Evolutionary conservation across 2,797 vertebrate genomes (phyloP).

Genomic region (Kryptolebias ocellatus): DNA sequence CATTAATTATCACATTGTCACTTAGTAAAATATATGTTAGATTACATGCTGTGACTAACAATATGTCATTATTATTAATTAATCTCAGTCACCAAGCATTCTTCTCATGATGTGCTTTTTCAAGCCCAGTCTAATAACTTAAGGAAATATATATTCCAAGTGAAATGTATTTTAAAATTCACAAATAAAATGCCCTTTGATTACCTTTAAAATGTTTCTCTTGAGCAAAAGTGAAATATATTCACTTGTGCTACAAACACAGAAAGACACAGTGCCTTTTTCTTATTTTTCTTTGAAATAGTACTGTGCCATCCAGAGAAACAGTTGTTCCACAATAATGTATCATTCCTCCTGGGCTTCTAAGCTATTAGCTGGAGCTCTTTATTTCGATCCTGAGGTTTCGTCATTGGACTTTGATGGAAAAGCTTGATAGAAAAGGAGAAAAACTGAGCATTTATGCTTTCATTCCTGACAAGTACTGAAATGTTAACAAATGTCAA

Average conservation of each 20-base stretch:
- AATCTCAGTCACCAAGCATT: not conserved
- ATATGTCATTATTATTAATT: not conserved
- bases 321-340: slow-evolving; percentile 28
- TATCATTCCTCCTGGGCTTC: slow-evolving; percentile 30
- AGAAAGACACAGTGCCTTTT: slow-evolving; percentile 6
- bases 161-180: not conserved
- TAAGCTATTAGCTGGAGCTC: slow-evolving; percentile 28
- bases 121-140: not conserved
- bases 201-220: not conserved
- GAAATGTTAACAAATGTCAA: slow-evolving; percentile 39
- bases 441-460: slow-evolving; percentile 26
- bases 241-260: not conserved
- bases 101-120: not conserved
- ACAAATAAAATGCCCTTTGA: not conserved
- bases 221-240: not conserved
- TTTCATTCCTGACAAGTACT: slow-evolving; percentile 28
- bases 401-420: slow-evolving; percentile 32
- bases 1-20: slow-evolving; percentile 2
- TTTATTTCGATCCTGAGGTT: slow-evolving; percentile 32
- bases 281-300: slow-evolving; percentile 12
- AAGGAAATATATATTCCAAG: not conserved
- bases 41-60: not conserved
- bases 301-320: slow-evolving; percentile 17
- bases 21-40: not conserved
- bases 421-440: slow-evolving; percentile 19